Evolutionary conservation across 1,140 invertebrate genomes (phyloP), one percentile per base, ranked within the genome.

Genomic region (Callitettix versicolor): DNA sequence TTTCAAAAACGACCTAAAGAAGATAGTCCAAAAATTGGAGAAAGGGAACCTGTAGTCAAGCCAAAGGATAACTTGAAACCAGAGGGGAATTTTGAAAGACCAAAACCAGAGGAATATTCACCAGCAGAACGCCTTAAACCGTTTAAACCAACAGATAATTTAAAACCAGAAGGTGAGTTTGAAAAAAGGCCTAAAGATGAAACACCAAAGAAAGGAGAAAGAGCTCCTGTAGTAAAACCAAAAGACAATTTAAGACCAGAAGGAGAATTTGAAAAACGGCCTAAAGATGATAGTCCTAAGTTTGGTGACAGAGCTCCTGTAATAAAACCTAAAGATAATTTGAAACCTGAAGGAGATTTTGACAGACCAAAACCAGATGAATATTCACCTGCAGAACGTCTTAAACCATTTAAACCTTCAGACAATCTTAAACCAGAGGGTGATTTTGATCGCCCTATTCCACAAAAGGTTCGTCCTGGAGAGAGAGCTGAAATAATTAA

Each of bases 341-440:
- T 80, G 21, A 75, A 71, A 33, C 69, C 74, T 15, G 73, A 73
- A 68, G 78, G 79, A 7, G 76, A 82, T 9, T n/a, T n/a, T n/a
- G n/a, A n/a, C n/a, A n/a, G n/a, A n/a, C n/a, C 59, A 34, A 68
- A 60, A 57, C 30, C 64, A 62, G 42, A 82, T 12, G 76, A 80
- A 22, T 81, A 82, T 63, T 21, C 33, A 14, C 48, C 62, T 5
- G 78, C 73, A 3, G 73, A 77, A 22, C 66, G 75, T 40, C 62
- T 68, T 0, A 62, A 65, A 5, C 64, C 68, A 17, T 71, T 69
- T 15, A 73, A 56, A 56, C 70, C 59, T 42, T 64, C 69, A 58
- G 76, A 81, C 63, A 84, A 84, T 63, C 66, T 85, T 0, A 71
- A 67, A 58, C 76, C 78, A 3, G 81, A 84, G 69, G 79, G 80